A percentile compares a stretch with the other conserved stretches of the same genome.
Evolutionary conservation across 2,888 invertebrate genomes (phyloP).

Genomic region (Lepidochrysops patricia): DNA sequence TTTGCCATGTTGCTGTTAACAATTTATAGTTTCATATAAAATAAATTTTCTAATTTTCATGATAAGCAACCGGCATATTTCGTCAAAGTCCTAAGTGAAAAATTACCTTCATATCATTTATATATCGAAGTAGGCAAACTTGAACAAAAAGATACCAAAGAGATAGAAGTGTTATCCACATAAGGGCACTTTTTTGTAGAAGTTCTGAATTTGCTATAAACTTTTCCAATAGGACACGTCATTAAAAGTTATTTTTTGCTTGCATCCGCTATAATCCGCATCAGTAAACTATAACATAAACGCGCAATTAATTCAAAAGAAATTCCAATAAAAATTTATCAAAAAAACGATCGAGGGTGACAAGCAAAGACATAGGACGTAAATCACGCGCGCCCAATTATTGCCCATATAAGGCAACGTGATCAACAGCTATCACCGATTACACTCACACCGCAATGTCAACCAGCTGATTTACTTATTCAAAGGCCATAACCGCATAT

Average conservation of each 20-base stretch:
- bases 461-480: not conserved
- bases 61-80: no score
- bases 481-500: not conserved
- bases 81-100: no score
- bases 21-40: no score
- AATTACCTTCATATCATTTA: no score
- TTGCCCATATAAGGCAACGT: not conserved
- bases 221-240: no score
- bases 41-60: no score
- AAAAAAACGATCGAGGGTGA: not conserved
- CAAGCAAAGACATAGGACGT: not conserved
- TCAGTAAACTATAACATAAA: no score
- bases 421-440: not conserved
- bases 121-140: constrained; percentile 4
- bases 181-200: no score
- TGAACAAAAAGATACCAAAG: not conserved
- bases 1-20: no score
- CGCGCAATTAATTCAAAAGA: not conserved
- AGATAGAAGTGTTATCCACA: not conserved
- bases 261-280: no score
- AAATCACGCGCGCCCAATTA: not conserved
- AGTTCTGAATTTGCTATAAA: no score
- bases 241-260: no score
- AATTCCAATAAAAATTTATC: not conserved
- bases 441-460: not conserved